A percentile compares a stretch with the other conserved stretches of the same genome.
Conservation (phyloP, 2,888 invertebrate species). For the Choristoneura rosaceana region DNA sequence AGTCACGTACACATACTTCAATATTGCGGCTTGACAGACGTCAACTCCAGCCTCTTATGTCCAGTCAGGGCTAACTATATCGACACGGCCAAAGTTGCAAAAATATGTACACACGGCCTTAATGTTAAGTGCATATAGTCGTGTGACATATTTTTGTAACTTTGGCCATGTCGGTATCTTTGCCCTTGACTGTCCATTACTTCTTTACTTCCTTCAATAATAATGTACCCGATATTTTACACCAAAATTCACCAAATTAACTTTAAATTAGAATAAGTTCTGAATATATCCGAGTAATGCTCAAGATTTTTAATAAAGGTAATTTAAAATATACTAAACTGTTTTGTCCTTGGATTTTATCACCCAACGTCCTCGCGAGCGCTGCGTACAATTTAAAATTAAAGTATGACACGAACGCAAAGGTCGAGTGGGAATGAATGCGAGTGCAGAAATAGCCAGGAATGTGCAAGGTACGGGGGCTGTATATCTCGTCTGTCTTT, state of each 20-base stretch:
- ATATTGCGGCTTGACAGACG: neutral
- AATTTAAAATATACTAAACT: constrained; percentile 6
- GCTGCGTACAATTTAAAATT: constrained; percentile 13
- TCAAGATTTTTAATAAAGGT: neutral
- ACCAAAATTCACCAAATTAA: neutral
- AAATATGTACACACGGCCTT: no score
- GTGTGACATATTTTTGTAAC: no score
- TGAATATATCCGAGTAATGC: neutral
- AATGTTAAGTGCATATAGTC: no score
- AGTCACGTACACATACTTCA: neutral
- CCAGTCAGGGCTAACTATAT: no score
- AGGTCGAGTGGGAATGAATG: constrained; percentile 34
- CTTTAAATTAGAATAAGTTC: neutral
- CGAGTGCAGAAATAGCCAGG: constrained; percentile 31
- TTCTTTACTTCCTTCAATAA: no score
- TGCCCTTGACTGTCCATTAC: no score
- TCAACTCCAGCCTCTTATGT: neutral
- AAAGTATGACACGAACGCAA: constrained; percentile 25
- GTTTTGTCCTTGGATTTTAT: constrained; percentile 29
- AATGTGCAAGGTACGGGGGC: constrained; percentile 32
- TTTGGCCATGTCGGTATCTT: no score
- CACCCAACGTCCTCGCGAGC: constrained; percentile 20
- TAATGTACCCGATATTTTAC: neutral
- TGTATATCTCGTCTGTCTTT: constrained; percentile 16
- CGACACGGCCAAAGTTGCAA: no score